phyloP scores from a whole-genome alignment of 2,888 invertebrate species.

The Megaustenia siamemsis region DNA sequence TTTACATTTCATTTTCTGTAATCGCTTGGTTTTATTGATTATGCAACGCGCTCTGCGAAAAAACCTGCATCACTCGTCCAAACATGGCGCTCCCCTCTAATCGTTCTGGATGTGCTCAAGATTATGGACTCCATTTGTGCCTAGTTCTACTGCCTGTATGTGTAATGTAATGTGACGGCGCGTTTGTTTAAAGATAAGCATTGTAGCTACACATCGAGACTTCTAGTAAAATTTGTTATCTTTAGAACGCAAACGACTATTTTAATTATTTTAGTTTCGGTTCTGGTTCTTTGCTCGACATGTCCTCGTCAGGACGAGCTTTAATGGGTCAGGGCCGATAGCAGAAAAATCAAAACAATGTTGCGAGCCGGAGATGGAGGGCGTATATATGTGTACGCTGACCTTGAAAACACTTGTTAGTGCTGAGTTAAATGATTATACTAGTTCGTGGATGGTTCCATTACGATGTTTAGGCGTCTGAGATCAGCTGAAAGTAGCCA shows the following conservation, averaged over 20 bases:
- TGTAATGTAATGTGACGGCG: background rate
- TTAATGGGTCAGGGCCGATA: conserved; percentile 43
- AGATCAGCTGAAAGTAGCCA: background rate
- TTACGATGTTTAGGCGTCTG: no score
- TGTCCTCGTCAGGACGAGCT: conserved; percentile 40
- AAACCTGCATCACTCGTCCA: conserved; percentile 34
- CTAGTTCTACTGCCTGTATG: background rate
- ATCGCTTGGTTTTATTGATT: conserved; percentile 27
- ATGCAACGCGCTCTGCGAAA: conserved; percentile 10
- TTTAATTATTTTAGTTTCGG: background rate
- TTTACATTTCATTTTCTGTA: conserved; percentile 9
- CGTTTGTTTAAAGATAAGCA: background rate
- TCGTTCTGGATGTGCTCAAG: background rate
- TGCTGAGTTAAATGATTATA: background rate
- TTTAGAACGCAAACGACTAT: background rate
- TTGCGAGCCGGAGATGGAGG: conserved; percentile 11
- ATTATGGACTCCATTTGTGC: background rate
- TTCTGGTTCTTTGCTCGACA: background rate
- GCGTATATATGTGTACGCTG: background rate
- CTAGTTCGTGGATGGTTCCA: background rate
- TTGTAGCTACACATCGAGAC: background rate
- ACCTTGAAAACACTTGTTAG: conserved; percentile 14
- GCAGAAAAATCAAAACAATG: conserved; percentile 50
- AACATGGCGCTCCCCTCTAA: conserved; percentile 28
- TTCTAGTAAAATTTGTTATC: background rate